Evolutionary conservation across 2,113 vertebrate species (phyloP).

Genomic region (Eubucco bourcierii): DNA sequence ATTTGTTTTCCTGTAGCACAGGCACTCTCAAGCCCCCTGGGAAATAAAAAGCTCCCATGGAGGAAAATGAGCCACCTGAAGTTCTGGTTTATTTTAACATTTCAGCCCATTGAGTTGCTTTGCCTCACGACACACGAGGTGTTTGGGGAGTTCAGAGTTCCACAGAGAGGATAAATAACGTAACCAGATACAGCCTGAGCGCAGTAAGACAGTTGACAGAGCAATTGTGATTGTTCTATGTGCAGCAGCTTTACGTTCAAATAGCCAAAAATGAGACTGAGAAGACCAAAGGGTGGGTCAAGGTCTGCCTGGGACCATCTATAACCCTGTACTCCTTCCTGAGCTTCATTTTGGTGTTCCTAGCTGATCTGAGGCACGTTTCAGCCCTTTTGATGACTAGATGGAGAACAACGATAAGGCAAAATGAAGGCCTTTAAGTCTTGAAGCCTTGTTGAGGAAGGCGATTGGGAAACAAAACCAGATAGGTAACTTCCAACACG

Average conservation of each 20-base stretch:
- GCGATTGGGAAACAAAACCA: accelerated
- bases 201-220: not conserved
- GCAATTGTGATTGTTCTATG: accelerated
- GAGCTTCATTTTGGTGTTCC: not conserved
- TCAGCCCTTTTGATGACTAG: not conserved
- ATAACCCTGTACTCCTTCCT: accelerated
- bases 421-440: not conserved
- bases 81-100: not conserved
- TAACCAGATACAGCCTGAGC: not conserved
- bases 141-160: not conserved
- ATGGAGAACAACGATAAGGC: not conserved
- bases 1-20: not conserved
- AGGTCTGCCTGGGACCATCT: accelerated
- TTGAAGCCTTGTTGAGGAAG: not conserved
- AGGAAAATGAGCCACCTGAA: not conserved
- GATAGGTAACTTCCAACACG: not conserved
- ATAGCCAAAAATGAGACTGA: accelerated
- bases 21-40: not conserved
- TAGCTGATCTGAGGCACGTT: accelerated
- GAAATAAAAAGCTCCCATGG: not conserved
- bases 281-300: accelerated
- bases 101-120: not conserved
- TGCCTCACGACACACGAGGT: not conserved
- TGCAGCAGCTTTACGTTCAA: accelerated
- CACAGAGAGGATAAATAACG: not conserved